Conservation (phyloP, 2,888 invertebrate genomes). For the Spatulosminthurus flaviceps region DNA sequence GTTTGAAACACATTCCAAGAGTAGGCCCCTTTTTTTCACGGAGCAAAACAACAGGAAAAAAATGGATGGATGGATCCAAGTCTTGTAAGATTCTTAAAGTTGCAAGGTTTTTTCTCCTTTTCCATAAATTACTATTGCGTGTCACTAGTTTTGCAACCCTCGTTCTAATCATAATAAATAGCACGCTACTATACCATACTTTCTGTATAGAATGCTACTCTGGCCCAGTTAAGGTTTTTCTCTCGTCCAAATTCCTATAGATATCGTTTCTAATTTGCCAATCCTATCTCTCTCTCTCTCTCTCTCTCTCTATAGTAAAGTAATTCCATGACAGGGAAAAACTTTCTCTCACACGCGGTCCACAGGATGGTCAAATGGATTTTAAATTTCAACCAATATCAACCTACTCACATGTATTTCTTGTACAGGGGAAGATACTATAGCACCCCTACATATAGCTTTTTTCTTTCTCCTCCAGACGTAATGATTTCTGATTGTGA, state of each 20-base stretch:
- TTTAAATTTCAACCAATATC: background rate
- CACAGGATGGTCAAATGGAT: background rate
- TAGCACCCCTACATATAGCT: no score
- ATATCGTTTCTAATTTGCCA: background rate
- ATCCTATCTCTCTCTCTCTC: no score
- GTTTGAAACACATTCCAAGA: no score
- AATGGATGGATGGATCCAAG: background rate
- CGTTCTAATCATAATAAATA: constrained; percentile 27
- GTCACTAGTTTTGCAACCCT: background rate
- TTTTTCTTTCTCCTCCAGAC: no score
- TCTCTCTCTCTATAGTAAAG: no score
- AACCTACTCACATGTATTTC: no score
- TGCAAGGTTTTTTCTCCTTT: constrained; percentile 13
- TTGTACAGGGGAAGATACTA: no score
- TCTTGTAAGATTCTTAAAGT: constrained; percentile 6
- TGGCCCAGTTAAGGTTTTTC: background rate
- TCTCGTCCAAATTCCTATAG: no score
- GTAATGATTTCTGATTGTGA: no score
- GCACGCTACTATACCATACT: background rate
- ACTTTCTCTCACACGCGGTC: background rate
- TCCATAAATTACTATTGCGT: constrained; percentile 30
- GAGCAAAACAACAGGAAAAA: no score
- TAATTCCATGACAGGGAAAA: background rate
- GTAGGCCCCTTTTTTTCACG: no score
- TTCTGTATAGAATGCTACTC: background rate